These are phyloP conservation scores for Heteromurus nitidus DNA, from an alignment of 2,888 invertebrate species.

Conservation along the genomic window DNA sequence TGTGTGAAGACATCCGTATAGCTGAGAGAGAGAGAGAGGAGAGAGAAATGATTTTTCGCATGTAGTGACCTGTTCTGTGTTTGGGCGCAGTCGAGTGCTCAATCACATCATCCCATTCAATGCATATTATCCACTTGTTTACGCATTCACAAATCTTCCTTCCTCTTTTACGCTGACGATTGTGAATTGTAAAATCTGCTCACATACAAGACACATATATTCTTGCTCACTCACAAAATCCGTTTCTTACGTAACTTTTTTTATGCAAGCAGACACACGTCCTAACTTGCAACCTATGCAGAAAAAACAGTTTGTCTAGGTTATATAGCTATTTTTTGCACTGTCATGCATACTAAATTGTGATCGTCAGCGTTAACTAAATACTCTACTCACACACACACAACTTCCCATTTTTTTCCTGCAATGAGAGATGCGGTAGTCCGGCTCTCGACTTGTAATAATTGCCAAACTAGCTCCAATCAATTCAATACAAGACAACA, in stretches of 20 bases:
- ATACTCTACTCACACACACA: background rate
- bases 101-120: conserved; percentile 39
- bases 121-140: conserved; percentile 29
- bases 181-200: background rate
- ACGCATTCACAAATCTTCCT: conserved; percentile 54
- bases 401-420: background rate
- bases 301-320: too few species aligned
- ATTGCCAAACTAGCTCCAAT: conserved; percentile 16
- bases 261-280: too few species aligned
- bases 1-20: background rate
- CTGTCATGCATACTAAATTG: background rate
- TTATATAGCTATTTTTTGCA: too few species aligned
- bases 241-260: too few species aligned
- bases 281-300: too few species aligned
- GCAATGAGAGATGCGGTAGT: background rate
- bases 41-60: background rate
- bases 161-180: conserved; percentile 26
- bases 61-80: background rate
- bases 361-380: too few species aligned
- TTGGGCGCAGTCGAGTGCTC: background rate
- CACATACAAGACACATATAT: background rate
- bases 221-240: background rate
- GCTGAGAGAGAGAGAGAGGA: background rate
- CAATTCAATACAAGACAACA: too few species aligned
- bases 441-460: background rate